Conservation (phyloP, 2,113 vertebrate genomes). For the Oenanthe oenanthe region DNA sequence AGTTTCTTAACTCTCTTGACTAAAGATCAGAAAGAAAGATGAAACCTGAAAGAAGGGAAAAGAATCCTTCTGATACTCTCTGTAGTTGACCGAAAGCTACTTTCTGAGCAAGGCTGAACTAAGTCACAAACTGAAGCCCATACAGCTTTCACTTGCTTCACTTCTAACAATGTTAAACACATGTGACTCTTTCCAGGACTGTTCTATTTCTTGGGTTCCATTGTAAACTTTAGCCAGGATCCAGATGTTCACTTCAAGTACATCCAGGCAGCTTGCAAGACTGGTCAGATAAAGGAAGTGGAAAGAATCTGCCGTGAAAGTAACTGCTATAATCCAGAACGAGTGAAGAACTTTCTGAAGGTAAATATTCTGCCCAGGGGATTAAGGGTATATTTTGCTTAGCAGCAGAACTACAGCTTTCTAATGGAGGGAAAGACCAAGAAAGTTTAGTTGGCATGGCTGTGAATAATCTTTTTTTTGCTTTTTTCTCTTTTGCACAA, state of each 20-base stretch:
- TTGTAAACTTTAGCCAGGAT: constrained; percentile 96
- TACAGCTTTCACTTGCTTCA: not conserved
- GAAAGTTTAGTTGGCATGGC: not conserved
- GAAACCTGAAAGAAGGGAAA: not conserved
- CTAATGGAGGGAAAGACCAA: not conserved
- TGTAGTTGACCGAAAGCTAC: not conserved
- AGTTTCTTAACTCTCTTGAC: not conserved
- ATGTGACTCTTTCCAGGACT: constrained; percentile 76
- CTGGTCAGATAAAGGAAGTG: constrained; percentile 95
- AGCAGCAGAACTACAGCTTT: not conserved
- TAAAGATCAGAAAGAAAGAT: not conserved
- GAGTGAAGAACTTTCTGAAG: constrained; percentile 94
- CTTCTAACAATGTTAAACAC: not conserved
- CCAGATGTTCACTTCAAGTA: constrained; percentile 94
- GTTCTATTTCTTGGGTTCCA: constrained; percentile 94
- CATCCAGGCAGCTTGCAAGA: constrained; percentile 93
- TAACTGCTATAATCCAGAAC: constrained; percentile 91
- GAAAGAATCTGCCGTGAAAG: constrained; percentile 93
- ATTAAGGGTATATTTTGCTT: not conserved
- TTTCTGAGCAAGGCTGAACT: not conserved
- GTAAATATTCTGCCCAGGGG: constrained; percentile 35
- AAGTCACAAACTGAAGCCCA: not conserved
- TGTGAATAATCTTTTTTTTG: not conserved
- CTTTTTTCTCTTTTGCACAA: not conserved
- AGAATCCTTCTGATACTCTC: not conserved